These are phyloP conservation scores for Agonopterix heracliana DNA, from an alignment of 2,888 invertebrate genomes.

Conservation along the genomic window DNA sequence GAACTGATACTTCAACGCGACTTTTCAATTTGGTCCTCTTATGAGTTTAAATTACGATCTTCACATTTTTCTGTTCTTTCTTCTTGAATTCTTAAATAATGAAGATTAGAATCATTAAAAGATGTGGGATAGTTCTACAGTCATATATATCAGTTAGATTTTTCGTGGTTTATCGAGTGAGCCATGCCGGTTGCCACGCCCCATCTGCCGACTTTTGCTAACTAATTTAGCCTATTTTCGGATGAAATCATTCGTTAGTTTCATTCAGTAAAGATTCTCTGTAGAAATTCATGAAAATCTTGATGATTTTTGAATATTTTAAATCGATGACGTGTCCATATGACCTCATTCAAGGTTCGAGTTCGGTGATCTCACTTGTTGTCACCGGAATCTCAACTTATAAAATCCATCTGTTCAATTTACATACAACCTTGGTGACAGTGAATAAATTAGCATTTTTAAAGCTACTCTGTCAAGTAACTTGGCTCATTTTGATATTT, in stretches of 20 bases:
- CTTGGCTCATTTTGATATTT: too few species aligned
- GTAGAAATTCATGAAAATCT: too few species aligned
- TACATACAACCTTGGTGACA: constrained; percentile 5
- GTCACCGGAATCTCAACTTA: neutral
- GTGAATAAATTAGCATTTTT: too few species aligned
- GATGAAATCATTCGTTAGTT: too few species aligned
- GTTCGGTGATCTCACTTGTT: constrained; percentile 43
- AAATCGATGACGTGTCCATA: constrained; percentile 26
- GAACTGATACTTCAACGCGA: neutral
- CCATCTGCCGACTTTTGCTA: constrained; percentile 7
- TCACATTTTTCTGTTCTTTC: constrained; percentile 14
- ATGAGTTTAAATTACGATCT: constrained; percentile 6
- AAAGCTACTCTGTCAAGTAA: too few species aligned
- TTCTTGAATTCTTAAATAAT: neutral
- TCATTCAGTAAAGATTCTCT: too few species aligned
- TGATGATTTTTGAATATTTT: too few species aligned
- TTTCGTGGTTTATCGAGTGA: constrained; percentile 23
- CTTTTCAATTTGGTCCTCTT: constrained; percentile 9
- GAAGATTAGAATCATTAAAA: neutral
- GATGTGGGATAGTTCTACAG: neutral
- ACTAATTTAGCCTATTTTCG: neutral
- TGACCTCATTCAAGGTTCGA: constrained; percentile 32
- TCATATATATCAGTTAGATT: neutral
- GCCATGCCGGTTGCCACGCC: constrained; percentile 29
- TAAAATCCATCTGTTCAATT: constrained; percentile 3